phyloP scores from a whole-genome alignment of 2,797 vertebrate genomes.

The Acanthopagrus latus region DNA sequence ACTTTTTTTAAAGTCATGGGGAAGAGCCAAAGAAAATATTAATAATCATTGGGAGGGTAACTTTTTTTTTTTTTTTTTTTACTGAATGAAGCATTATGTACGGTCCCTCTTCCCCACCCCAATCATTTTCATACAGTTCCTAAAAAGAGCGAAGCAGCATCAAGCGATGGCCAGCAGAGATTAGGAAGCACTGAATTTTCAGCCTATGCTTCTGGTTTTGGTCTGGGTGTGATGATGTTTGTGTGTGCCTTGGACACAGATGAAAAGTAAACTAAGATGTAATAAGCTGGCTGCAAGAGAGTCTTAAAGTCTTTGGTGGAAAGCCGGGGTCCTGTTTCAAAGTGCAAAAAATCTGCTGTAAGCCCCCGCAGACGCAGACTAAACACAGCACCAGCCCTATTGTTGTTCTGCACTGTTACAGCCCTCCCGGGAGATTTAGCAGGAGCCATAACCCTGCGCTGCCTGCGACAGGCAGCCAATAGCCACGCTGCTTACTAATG shows the following conservation, averaged over 20 bases:
- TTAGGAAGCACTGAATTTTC: constrained; percentile 53
- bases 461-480: constrained; percentile 66
- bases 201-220: constrained; percentile 49
- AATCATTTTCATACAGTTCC: constrained; percentile 13
- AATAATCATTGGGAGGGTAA: background rate
- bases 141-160: constrained; percentile 13
- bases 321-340: constrained; percentile 80
- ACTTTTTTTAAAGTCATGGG: background rate
- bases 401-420: constrained; percentile 83
- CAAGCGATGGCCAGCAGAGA: constrained; percentile 43
- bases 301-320: constrained; percentile 80
- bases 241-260: constrained; percentile 78
- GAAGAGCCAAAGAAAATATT: constrained; percentile 15
- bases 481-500: constrained; percentile 47
- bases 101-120: background rate
- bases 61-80: background rate
- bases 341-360: constrained; percentile 79
- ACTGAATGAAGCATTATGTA: background rate
- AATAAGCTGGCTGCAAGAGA: constrained; percentile 79
- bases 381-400: constrained; percentile 83
- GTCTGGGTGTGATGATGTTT: constrained; percentile 63
- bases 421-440: constrained; percentile 70
- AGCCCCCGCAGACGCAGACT: constrained; percentile 88
- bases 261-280: constrained; percentile 80
- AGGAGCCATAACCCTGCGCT: constrained; percentile 68